Conservation (phyloP, 2,113 vertebrate genomes). For the Rafetus swinhoei region DNA sequence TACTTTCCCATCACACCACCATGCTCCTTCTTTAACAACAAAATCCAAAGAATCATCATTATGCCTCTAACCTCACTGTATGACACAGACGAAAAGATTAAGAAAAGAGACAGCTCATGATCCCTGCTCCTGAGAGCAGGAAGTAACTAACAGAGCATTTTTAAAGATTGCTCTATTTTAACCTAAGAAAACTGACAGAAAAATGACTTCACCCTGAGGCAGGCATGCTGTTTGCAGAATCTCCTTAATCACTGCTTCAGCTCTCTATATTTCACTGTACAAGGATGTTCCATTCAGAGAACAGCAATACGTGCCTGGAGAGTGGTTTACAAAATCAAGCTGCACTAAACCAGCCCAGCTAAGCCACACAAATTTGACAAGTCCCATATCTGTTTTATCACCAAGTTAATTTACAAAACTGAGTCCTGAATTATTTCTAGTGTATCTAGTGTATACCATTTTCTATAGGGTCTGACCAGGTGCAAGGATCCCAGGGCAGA, state of each 20-base stretch:
- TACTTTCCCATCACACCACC: neutral
- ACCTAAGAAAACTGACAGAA: neutral
- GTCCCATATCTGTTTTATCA: conserved; percentile 41
- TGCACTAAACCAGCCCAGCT: neutral
- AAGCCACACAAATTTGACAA: neutral
- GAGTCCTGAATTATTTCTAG: neutral
- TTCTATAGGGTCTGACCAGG: neutral
- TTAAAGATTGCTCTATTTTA: neutral
- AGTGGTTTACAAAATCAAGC: rapidly evolving
- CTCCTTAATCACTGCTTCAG: neutral
- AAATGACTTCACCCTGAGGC: neutral
- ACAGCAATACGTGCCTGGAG: neutral
- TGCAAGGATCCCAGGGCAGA: neutral
- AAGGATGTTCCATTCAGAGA: neutral
- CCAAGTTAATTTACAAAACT: neutral
- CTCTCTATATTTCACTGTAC: neutral
- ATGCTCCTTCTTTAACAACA: neutral
- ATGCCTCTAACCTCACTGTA: neutral
- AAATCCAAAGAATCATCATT: neutral
- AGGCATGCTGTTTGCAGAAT: neutral
- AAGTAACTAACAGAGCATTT: neutral
- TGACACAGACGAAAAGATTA: neutral
- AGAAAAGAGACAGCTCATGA: neutral
- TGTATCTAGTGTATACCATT: too few species aligned
- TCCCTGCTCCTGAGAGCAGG: neutral